Evolutionary conservation across 2,797 vertebrate species (phyloP).

Genomic region (Semaprochilodus insignis): DNA sequence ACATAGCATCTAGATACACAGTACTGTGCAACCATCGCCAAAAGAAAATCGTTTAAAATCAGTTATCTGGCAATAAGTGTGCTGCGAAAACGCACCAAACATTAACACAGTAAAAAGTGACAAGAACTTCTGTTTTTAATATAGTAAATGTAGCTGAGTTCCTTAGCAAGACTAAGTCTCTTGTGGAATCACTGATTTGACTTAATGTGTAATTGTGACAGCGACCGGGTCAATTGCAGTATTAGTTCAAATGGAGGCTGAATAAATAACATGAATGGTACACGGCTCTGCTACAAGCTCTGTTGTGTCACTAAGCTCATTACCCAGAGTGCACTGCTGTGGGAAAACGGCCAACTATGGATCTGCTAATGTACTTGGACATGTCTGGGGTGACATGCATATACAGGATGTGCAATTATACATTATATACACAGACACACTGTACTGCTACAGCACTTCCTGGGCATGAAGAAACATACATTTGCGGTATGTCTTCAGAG

Average conservation of each 20-base stretch:
- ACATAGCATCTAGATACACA: too few relatives aligned
- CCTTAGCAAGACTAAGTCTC: too few relatives aligned
- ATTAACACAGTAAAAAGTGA: too few relatives aligned
- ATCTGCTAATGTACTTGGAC: conserved; percentile 56
- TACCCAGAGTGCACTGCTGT: conserved; percentile 64
- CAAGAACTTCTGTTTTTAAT: too few relatives aligned
- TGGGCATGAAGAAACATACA: not conserved
- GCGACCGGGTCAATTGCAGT: too few relatives aligned
- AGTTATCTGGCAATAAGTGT: too few relatives aligned
- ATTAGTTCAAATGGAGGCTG: conserved; percentile 63
- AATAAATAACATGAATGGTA: conserved; percentile 62
- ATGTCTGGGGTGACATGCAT: conserved; percentile 31
- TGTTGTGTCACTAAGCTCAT: conserved; percentile 69
- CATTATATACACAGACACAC: conserved; percentile 31
- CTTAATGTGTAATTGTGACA: too few relatives aligned
- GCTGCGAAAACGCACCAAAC: too few relatives aligned
- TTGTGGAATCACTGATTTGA: too few relatives aligned
- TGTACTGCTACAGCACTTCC: not conserved
- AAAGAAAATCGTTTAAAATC: too few relatives aligned
- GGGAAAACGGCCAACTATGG: conserved; percentile 64
- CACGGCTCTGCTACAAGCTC: conserved; percentile 1
- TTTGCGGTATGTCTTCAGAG: not conserved
- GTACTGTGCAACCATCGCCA: too few relatives aligned
- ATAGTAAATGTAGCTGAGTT: too few relatives aligned
- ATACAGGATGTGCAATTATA: conserved; percentile 19